These are phyloP conservation scores for Dromaius novaehollandiae DNA, from an alignment of 2,113 vertebrate genomes.

Conservation along the genomic window DNA sequence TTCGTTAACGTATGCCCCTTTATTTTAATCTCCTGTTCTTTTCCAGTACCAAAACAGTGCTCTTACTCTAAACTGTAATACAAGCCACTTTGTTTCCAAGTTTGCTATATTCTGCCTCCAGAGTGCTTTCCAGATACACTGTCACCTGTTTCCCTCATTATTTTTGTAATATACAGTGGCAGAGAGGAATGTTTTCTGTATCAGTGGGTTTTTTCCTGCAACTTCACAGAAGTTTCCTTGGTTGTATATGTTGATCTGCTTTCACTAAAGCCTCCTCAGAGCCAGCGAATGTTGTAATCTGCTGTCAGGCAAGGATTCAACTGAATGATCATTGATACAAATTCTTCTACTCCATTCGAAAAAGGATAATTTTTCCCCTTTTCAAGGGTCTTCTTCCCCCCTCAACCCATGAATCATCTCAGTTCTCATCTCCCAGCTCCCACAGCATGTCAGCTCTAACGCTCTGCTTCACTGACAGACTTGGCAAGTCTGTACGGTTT, in stretches of 20 bases:
- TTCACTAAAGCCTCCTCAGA: not conserved
- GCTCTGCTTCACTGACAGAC: not conserved
- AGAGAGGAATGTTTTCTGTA: not conserved
- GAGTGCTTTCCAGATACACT: not conserved
- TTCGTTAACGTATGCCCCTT: not conserved
- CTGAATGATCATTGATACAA: not conserved
- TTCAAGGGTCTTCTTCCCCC: not conserved
- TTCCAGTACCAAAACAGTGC: not conserved
- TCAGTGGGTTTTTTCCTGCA: not conserved
- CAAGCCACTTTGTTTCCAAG: not conserved
- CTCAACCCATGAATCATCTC: not conserved
- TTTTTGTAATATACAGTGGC: not conserved
- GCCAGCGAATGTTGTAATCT: not conserved
- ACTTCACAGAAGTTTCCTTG: not conserved
- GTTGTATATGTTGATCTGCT: not conserved
- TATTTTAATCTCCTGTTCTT: not conserved
- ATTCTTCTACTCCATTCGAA: not conserved
- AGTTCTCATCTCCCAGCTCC: not conserved
- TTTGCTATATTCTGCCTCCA: not conserved
- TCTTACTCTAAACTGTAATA: not conserved
- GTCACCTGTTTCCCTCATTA: not conserved
- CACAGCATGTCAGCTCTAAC: not conserved
- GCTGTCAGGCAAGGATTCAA: not conserved
- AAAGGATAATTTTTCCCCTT: not conserved
- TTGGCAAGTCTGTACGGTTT: not conserved